A percentile compares a stretch with the other conserved stretches of the same genome.
phyloP scores from a whole-genome alignment of 2,113 vertebrate genomes.

The Urocynchramus pylzowi region DNA sequence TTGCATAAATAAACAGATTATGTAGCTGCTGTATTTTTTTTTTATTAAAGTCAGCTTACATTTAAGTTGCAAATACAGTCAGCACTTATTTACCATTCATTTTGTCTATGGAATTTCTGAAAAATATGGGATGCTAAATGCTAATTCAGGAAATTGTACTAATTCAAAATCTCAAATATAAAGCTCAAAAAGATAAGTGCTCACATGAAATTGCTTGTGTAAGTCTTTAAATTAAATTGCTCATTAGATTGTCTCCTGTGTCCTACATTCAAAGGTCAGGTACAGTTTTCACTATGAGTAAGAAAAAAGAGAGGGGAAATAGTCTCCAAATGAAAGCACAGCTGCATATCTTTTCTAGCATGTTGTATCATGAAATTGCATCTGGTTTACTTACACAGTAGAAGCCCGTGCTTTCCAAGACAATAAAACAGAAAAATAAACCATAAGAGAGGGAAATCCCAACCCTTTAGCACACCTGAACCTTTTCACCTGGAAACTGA shows the following conservation, averaged over 20 bases:
- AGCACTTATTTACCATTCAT: not conserved
- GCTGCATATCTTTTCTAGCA: not conserved
- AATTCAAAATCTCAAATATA: not conserved
- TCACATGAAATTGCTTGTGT: not conserved
- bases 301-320: not conserved
- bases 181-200: not conserved
- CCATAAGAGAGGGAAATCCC: not conserved
- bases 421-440: not conserved
- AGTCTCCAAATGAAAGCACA: not conserved
- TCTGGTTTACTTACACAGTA: not conserved
- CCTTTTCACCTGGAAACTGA: not conserved
- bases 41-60: not conserved
- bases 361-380: not conserved
- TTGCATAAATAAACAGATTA: not conserved
- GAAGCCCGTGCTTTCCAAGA: not conserved
- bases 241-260: not conserved
- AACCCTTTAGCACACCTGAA: not conserved
- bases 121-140: not conserved
- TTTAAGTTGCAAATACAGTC: not conserved
- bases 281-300: not conserved
- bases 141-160: not conserved
- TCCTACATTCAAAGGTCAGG: not conserved
- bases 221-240: not conserved
- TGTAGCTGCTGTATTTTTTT: not conserved
- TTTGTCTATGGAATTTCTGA: not conserved